Base-by-base conservation (phyloP, 2,797 vertebrate genomes). In the Bradypus variegatus region DNA sequence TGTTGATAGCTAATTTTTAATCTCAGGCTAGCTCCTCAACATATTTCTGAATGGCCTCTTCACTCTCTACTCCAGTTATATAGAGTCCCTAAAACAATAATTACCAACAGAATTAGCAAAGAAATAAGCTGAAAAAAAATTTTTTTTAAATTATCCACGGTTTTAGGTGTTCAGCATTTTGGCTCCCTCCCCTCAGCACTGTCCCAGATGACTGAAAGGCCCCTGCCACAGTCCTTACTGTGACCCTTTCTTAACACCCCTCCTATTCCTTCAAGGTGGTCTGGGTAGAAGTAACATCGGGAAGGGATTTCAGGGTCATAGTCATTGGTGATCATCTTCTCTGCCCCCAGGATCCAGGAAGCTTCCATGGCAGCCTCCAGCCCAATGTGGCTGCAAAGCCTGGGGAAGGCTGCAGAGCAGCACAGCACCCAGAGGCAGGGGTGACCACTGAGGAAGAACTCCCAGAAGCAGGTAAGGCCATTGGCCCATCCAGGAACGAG, bases 391-490 rank as follows among this genome's bases (percentile, higher is more conserved):
- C 67, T 1, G 15, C 3, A 16, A 27, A 89, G 82, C 76, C 94
- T 2, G 5, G 23, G 73, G 58, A 75, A 82, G 69, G 27, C 82
- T 45, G 16, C 36, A 29, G 62, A 82, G n/a, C 75, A 82, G 48
- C 62, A 18, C 86, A 29, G 45, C 45, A 53, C 8, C n/a, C 90
- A 19, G 73, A n/a, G 19, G 36, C 64, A 33, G 41, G 41, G 5
- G 33, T 5, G 0, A 3, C 53, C 41, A 27, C 53, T 0, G 29
- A 84, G 76, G 93, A 92, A 62, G 94, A 93, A 25, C 83, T 86
- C 53, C 48, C 77, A 31, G 96, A 96, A 76, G 27, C 93, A 90
- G 96, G 95, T 96, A 91, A 95, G 88, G 33, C 45, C 12, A 10
- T 33, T 31, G 27, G 55, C 23, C 50, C 6, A 12, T 62, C 65